A percentile compares a stretch with the other conserved stretches of the same genome.
These are phyloP conservation scores for Heloderma charlesbogerti DNA, from an alignment of 2,113 vertebrate species.

Conservation along the genomic window DNA sequence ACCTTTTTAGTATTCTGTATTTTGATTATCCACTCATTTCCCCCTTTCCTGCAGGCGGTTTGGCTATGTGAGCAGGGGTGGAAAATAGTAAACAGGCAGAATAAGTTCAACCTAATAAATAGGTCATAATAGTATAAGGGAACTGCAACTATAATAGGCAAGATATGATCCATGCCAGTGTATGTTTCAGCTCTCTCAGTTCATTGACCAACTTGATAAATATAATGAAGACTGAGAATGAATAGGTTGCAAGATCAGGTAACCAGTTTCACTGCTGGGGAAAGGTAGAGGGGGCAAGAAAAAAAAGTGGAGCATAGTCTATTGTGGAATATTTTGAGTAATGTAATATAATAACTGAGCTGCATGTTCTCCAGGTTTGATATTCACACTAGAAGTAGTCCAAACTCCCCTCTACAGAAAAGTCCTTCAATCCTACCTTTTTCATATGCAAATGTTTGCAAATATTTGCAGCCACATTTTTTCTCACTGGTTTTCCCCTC, in stretches of 20 bases:
- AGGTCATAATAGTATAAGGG: background rate
- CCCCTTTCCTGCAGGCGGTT: constrained; percentile 23
- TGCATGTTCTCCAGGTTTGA: background rate
- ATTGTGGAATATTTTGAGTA: constrained; percentile 32
- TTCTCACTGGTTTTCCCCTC: no score
- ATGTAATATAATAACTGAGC: background rate
- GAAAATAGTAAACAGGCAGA: constrained; percentile 7
- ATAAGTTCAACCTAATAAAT: constrained; percentile 12
- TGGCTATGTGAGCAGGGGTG: background rate
- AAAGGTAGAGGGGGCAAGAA: background rate
- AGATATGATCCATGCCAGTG: background rate
- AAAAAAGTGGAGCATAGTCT: constrained; percentile 29
- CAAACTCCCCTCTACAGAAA: background rate
- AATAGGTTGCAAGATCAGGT: background rate
- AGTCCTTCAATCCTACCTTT: background rate
- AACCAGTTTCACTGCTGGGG: background rate
- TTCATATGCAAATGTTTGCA: no score
- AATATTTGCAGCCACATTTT: background rate
- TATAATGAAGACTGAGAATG: background rate
- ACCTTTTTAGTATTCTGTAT: constrained; percentile 61
- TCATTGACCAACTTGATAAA: constrained; percentile 27
- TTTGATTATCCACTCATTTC: constrained; percentile 53
- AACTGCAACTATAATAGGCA: background rate
- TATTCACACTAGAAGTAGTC: background rate
- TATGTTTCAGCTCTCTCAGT: constrained; percentile 17